These are phyloP conservation scores for Strigamia crassipes DNA, from an alignment of 2,888 invertebrate species.

Conservation along the genomic window DNA sequence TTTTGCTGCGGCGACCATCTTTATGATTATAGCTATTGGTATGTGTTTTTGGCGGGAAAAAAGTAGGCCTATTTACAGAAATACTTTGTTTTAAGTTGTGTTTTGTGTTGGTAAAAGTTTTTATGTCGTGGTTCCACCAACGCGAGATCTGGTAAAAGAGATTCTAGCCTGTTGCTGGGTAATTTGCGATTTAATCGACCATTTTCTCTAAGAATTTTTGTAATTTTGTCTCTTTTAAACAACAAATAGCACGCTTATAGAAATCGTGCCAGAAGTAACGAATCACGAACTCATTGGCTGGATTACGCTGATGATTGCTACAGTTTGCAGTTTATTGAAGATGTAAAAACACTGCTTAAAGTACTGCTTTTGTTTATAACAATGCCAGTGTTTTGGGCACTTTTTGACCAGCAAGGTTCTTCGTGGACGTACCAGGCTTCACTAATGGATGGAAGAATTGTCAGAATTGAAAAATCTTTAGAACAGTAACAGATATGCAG, in stretches of 20 bases:
- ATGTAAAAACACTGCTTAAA: constrained; percentile 75
- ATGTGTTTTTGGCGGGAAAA: not conserved
- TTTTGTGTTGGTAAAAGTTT: not conserved
- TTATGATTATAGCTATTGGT: not conserved
- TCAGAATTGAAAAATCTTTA: constrained; percentile 54
- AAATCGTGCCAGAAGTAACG: not conserved
- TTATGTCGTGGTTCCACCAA: not conserved
- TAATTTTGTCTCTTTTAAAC: not conserved
- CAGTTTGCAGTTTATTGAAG: constrained; percentile 72
- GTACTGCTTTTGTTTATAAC: constrained; percentile 85
- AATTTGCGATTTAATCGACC: not conserved
- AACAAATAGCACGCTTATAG: not conserved
- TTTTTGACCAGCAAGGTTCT: constrained; percentile 95
- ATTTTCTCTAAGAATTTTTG: not conserved
- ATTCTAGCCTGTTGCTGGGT: not conserved
- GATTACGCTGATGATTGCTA: constrained; percentile 84
- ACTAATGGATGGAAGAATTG: constrained; percentile 81
- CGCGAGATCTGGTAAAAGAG: not conserved
- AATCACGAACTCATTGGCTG: constrained; percentile 72
- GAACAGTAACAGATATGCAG: too few species aligned
- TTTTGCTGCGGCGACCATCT: not conserved
- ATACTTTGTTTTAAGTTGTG: not conserved
- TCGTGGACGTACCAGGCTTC: constrained; percentile 92
- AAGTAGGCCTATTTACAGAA: not conserved
- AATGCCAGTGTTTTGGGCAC: constrained; percentile 94